These are phyloP conservation scores for Platyrinchus mystaceus DNA, from an alignment of 2,797 vertebrate genomes.

Conservation along the genomic window DNA sequence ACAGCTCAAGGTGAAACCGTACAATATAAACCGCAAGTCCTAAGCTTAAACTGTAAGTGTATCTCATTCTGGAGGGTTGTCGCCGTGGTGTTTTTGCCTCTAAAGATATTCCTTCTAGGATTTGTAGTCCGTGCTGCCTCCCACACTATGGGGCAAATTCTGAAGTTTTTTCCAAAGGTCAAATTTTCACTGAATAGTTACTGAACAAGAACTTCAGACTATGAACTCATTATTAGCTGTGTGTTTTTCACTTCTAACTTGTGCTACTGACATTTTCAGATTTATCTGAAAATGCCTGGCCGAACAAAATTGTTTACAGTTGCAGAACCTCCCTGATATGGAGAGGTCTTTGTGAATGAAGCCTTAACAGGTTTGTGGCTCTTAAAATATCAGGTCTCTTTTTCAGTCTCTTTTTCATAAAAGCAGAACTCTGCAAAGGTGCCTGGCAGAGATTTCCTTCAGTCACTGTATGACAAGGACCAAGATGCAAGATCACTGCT, in stretches of 20 bases:
- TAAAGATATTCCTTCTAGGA: no score
- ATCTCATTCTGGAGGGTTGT: no score
- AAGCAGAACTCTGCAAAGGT: background rate
- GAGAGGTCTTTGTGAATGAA: slow-evolving; percentile 62
- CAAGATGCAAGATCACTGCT: background rate
- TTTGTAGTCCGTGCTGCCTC: no score
- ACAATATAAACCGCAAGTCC: no score
- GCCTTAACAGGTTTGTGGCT: slow-evolving; percentile 47
- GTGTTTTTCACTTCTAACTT: slow-evolving; percentile 21
- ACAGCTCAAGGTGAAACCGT: no score
- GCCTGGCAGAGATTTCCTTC: background rate
- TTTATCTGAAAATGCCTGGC: slow-evolving; percentile 53
- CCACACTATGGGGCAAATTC: background rate
- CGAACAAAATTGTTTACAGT: slow-evolving; percentile 64
- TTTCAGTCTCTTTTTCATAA: background rate
- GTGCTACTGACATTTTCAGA: slow-evolving; percentile 32
- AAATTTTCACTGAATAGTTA: slow-evolving; percentile 47
- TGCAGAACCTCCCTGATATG: slow-evolving; percentile 41
- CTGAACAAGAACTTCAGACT: background rate
- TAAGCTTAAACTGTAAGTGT: no score
- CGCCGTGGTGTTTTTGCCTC: no score
- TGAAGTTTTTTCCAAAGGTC: background rate
- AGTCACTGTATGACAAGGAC: background rate
- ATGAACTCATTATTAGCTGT: background rate
- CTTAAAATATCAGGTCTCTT: background rate